phyloP scores from a whole-genome alignment of 1,140 invertebrate genomes.

The Dendrolimus punctatus region DNA sequence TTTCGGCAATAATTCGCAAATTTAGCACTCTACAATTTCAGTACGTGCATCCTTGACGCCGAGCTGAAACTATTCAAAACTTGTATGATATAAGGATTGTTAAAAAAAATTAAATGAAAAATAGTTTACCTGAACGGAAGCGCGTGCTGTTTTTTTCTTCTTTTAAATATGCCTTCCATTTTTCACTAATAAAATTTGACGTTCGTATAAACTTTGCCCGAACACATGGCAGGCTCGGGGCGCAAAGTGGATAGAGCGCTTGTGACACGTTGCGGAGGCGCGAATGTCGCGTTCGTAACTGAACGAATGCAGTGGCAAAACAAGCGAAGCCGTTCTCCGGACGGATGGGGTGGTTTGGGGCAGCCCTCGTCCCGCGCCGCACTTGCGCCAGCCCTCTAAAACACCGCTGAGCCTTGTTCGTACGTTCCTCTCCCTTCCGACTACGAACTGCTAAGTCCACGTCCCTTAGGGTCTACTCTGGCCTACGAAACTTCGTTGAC shows the following conservation, averaged over 20 bases:
- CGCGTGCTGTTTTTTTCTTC: too few relatives aligned
- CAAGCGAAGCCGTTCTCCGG: background rate
- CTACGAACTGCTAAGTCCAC: too few relatives aligned
- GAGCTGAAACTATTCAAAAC: too few relatives aligned
- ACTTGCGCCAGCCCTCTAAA: background rate
- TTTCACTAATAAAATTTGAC: conserved; percentile 24
- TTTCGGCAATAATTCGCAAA: too few relatives aligned
- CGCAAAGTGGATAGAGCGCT: background rate
- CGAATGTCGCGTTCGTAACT: conserved; percentile 18
- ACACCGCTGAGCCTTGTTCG: background rate
- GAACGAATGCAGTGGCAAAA: conserved; percentile 2
- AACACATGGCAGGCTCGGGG: conserved; percentile 28
- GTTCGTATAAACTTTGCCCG: conserved; percentile 38
- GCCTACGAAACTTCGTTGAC: too few relatives aligned
- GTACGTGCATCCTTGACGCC: too few relatives aligned
- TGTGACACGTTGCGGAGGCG: conserved; percentile 5
- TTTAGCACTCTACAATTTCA: too few relatives aligned
- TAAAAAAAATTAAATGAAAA: too few relatives aligned
- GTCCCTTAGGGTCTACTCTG: too few relatives aligned
- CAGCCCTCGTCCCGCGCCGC: background rate
- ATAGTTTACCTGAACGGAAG: too few relatives aligned
- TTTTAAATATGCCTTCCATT: conserved; percentile 20
- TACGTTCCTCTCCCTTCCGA: too few relatives aligned
- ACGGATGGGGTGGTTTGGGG: conserved; percentile 1
- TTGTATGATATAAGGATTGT: too few relatives aligned